Evolutionary conservation across 1,140 invertebrate species (phyloP).

Genomic region (Chrysomallon squamiferum): DNA sequence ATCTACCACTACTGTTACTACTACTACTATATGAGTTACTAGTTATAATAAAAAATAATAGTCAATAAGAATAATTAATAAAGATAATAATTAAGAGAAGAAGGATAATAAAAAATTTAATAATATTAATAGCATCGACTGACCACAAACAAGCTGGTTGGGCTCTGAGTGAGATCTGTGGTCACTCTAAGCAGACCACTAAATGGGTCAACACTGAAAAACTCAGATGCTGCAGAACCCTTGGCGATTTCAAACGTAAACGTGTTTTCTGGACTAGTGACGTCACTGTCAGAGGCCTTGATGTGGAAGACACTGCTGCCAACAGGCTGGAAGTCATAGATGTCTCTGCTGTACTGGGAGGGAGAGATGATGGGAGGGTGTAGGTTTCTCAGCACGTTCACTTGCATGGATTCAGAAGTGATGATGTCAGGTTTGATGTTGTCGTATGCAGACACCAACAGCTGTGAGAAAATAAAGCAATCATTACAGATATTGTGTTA

Average conservation of each 20-base stretch:
- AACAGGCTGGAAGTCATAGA: slow-evolving; percentile 35
- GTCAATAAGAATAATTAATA: too few relatives aligned
- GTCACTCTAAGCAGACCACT: slow-evolving; percentile 27
- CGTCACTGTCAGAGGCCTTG: slow-evolving; percentile 46
- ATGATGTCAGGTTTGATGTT: slow-evolving; percentile 20
- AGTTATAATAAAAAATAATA: too few relatives aligned
- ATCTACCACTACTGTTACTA: too few relatives aligned
- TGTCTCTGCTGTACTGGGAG: slow-evolving; percentile 20
- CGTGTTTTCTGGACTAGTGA: slow-evolving; percentile 38
- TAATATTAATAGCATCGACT: slow-evolving; percentile 7
- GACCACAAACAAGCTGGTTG: slow-evolving; percentile 20
- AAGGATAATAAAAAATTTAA: too few relatives aligned
- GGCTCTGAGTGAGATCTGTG: slow-evolving; percentile 20
- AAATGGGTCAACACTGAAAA: slow-evolving; percentile 33
- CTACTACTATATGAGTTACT: too few relatives aligned
- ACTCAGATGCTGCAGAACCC: slow-evolving; percentile 15
- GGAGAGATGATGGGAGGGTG: slow-evolving; percentile 20
- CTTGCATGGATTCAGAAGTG: slow-evolving; percentile 18
- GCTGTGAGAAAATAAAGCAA: slow-evolving; percentile 22
- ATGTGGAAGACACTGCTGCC: slow-evolving; percentile 39
- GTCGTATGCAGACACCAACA: slow-evolving; percentile 28
- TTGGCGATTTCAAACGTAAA: slow-evolving; percentile 23
- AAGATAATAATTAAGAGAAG: too few relatives aligned
- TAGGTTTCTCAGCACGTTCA: slow-evolving; percentile 31
- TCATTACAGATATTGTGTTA: too few relatives aligned